These are phyloP conservation scores for Aethes cnicana DNA, from an alignment of 2,888 invertebrate genomes.

Conservation along the genomic window DNA sequence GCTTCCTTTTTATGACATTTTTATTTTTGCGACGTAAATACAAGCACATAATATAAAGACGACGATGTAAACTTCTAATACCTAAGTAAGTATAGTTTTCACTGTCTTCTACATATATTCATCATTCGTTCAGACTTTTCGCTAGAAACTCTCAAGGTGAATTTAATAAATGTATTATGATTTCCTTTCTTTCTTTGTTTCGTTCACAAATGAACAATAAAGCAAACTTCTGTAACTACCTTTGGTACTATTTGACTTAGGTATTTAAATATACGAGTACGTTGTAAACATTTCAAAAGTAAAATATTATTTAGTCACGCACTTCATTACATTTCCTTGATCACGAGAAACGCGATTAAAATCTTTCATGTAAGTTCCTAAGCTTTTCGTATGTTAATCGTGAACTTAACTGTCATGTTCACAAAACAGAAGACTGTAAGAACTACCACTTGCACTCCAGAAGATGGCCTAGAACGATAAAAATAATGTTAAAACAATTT, in stretches of 20 bases:
- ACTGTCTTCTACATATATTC: no score
- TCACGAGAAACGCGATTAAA: conserved; percentile 4
- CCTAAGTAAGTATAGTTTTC: no score
- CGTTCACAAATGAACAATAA: no score
- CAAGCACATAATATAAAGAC: background rate
- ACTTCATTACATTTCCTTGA: conserved; percentile 16
- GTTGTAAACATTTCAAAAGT: no score
- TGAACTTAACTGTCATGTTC: background rate
- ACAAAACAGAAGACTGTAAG: background rate
- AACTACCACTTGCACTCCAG: conserved; percentile 34
- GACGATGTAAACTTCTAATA: background rate
- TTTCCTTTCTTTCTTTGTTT: no score
- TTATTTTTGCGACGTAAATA: background rate
- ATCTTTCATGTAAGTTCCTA: background rate
- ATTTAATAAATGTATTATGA: no score
- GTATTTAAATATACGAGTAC: no score
- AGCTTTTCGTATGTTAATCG: background rate
- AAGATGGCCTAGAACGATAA: conserved; percentile 57
- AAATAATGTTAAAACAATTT: conserved; percentile 33
- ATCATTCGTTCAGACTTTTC: no score
- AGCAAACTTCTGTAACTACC: no score
- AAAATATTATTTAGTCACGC: conserved; percentile 22
- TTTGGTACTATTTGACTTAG: no score
- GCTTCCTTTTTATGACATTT: conserved; percentile 10
- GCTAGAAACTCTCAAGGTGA: no score